A percentile compares a stretch with the other conserved stretches of the same genome.
These are phyloP conservation scores for Myocastor coypus DNA, from an alignment of 2,113 vertebrate species.

Conservation along the genomic window DNA sequence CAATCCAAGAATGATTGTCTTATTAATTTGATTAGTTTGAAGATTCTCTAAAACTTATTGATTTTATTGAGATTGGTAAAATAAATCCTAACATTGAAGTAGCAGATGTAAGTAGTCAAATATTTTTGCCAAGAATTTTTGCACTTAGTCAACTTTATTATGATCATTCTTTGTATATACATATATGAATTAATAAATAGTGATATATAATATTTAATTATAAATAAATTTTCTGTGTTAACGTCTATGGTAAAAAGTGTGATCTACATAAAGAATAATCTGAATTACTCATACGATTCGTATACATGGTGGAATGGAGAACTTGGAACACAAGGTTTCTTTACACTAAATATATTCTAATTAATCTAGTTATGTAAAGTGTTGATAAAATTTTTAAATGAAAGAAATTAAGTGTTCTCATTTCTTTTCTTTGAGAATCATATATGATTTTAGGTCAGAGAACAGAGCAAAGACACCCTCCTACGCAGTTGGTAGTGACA, in stretches of 20 bases:
- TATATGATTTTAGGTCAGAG: neutral
- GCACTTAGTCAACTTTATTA: neutral
- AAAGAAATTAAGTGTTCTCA: neutral
- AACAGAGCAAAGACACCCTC: neutral
- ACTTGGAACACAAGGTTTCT: neutral
- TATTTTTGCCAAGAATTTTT: constrained; percentile 8
- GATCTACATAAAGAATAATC: neutral
- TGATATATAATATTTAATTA: neutral
- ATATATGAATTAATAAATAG: neutral
- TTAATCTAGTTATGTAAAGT: neutral
- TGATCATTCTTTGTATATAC: neutral
- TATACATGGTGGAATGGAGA: neutral
- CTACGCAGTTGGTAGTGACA: neutral
- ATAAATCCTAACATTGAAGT: neutral
- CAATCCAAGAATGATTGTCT: neutral
- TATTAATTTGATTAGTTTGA: constrained; percentile 9
- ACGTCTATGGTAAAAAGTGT: neutral
- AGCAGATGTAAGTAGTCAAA: neutral
- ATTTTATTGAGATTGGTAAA: constrained; percentile 28
- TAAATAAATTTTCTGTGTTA: neutral
- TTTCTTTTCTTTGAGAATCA: neutral
- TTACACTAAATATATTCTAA: neutral
- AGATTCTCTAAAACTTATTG: neutral
- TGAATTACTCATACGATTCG: neutral
- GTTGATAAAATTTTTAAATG: neutral